Base-by-base conservation (phyloP, 2,797 vertebrate genomes). In the Gallirallus australis region DNA sequence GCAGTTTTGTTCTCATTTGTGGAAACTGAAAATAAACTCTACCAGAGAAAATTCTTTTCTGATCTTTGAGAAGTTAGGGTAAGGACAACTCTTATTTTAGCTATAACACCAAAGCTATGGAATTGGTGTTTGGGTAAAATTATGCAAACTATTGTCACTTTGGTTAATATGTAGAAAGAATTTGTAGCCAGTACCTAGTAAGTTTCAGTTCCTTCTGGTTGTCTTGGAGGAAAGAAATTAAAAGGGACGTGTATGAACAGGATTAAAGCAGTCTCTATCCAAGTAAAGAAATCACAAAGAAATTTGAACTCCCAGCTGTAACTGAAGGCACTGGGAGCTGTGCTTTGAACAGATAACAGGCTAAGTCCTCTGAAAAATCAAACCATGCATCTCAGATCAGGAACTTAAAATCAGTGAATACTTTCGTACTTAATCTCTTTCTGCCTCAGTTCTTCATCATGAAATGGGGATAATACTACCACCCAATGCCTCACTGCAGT, bases 321-420 rank as follows among this genome's bases (percentile, higher is more conserved):
- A 84, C 39, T 0, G 3, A 88, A 96, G 85, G 95, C 94, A 84
- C 84, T 61, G 70, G 66, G 70, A 95, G 75, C 73, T 86, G 85
- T 86, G 88, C 94, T 96, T 96, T 97, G 93, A 97, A 94, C 94
- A 94, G 90, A 95, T 86, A 91, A 94, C 80, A 94, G 84, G 92
- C 82, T 82, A 90, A 96, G 77, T 91, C 85, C 82, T 90, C 95
- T 86, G 91, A 95, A 97, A 96, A 95, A 96, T 88, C 96, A 91
- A 87, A 90, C 72, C 85, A n/a, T 40, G 90, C 77, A 86, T 95
- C 94, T 96, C 93, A 89, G 86, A 93, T 95, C 72, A 59, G 54
- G 77, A 95, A 96, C 94, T 94, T 88, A 90, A 96, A 96, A 96
- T 94, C 94, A 94, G 91, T 86, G 82, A 91, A 90, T 70, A 95